These are phyloP conservation scores for Solea senegalensis DNA, from an alignment of 2,113 vertebrate species.

Conservation along the genomic window DNA sequence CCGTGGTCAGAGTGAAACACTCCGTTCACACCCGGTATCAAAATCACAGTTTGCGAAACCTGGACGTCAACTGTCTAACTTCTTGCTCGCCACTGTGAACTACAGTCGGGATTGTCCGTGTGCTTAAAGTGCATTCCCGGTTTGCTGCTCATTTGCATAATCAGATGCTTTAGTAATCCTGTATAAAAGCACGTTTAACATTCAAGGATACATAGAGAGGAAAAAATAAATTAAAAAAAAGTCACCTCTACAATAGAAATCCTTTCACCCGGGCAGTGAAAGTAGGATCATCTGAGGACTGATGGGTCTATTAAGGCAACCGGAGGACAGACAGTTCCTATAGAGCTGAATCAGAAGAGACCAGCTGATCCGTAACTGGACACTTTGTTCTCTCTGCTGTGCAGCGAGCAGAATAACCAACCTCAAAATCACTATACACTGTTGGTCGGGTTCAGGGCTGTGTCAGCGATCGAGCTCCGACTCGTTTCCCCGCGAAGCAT, in stretches of 20 bases:
- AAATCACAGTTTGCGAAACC: no score
- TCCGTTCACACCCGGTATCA: no score
- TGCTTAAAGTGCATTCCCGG: neutral
- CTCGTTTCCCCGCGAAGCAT: neutral
- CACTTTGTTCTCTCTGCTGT: no score
- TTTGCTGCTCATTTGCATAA: neutral
- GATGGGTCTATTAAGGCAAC: neutral
- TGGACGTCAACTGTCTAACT: no score
- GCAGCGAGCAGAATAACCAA: neutral
- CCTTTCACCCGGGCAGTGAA: neutral
- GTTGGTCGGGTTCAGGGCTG: neutral
- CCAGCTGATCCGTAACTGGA: no score
- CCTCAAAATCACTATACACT: neutral
- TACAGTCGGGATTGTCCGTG: no score
- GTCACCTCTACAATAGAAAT: neutral
- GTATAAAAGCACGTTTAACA: neutral
- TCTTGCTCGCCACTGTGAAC: no score
- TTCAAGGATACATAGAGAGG: neutral
- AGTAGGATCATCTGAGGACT: neutral
- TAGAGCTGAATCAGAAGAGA: conserved; percentile 1
- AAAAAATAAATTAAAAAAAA: neutral
- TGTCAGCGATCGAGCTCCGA: neutral
- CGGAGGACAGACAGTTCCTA: neutral
- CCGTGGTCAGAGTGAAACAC: no score
- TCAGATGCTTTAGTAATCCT: neutral